Conservation (phyloP, 2,888 invertebrate species). For the Cylloceria caligata region DNA sequence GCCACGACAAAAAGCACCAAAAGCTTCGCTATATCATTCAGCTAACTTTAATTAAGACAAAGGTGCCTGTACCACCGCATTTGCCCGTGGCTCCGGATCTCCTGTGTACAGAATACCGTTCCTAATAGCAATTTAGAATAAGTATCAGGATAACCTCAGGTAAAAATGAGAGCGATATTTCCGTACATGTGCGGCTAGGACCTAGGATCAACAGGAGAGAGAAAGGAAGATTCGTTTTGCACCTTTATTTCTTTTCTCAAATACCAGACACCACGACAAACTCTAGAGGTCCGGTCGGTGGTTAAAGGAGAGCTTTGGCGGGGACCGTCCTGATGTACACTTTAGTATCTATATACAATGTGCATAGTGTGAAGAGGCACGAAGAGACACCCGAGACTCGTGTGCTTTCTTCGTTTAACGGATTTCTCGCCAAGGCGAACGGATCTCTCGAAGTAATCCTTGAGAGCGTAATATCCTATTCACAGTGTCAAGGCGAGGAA, state of each 20-base stretch:
- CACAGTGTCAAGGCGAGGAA: conserved; percentile 43
- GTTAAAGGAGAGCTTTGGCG: conserved; percentile 10
- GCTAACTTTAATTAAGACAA: conserved; percentile 81
- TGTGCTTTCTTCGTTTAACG: conserved; percentile 52
- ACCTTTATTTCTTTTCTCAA: conserved; percentile 9
- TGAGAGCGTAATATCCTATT: conserved; percentile 67
- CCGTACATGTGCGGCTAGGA: conserved; percentile 16
- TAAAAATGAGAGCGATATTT: conserved; percentile 4
- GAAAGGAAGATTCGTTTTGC: background rate
- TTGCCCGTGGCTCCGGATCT: background rate
- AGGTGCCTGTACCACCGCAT: conserved; percentile 60
- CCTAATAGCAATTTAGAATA: conserved; percentile 33
- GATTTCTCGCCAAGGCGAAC: conserved; percentile 47
- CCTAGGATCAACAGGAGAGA: conserved; percentile 27
- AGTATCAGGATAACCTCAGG: background rate
- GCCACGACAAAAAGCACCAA: conserved; percentile 66
- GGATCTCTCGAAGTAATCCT: conserved; percentile 69
- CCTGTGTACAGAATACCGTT: conserved; percentile 24
- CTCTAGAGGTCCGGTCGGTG: background rate
- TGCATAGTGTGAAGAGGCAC: background rate
- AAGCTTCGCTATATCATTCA: conserved; percentile 73
- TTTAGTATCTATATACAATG: conserved; percentile 6
- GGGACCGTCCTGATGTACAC: background rate
- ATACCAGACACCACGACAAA: background rate
- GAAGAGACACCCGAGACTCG: conserved; percentile 32